phyloP scores from a whole-genome alignment of 2,113 vertebrate genomes.

The Sorex araneus region DNA sequence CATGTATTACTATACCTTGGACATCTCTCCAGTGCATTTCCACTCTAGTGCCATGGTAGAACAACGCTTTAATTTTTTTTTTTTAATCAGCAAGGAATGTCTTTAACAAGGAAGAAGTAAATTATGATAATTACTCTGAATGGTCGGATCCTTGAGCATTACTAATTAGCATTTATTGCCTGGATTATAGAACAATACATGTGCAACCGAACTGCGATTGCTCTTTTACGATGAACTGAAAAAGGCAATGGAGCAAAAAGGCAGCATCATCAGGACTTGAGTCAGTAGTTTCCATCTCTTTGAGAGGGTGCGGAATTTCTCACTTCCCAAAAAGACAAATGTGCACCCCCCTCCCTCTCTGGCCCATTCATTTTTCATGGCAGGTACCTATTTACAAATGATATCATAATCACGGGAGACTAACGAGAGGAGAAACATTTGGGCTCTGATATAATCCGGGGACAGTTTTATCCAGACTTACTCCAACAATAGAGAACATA shows the following conservation, averaged over 20 bases:
- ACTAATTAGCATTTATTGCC: constrained; percentile 93
- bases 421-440: constrained; percentile 35
- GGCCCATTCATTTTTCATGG: too few relatives aligned
- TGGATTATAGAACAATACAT: constrained; percentile 92
- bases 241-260: constrained; percentile 82
- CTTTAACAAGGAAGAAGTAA: constrained; percentile 90
- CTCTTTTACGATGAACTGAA: constrained; percentile 88
- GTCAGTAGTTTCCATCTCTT: constrained; percentile 16
- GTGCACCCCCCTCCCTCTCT: background rate
- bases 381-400: constrained; percentile 46
- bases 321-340: constrained; percentile 34
- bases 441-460: constrained; percentile 45
- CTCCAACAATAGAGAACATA: constrained; percentile 56
- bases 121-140: constrained; percentile 91
- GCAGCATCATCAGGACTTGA: constrained; percentile 54
- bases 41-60: constrained; percentile 58
- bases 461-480: constrained; percentile 57
- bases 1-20: constrained; percentile 3
- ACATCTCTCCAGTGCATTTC: constrained; percentile 60
- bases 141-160: constrained; percentile 91
- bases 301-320: background rate
- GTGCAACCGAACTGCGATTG: constrained; percentile 87
- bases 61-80: constrained; percentile 74
- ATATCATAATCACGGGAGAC: constrained; percentile 50
- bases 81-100: constrained; percentile 86